Evolutionary conservation across 1,140 invertebrate genomes (phyloP).

Genomic region (Hypothenemus hampei): DNA sequence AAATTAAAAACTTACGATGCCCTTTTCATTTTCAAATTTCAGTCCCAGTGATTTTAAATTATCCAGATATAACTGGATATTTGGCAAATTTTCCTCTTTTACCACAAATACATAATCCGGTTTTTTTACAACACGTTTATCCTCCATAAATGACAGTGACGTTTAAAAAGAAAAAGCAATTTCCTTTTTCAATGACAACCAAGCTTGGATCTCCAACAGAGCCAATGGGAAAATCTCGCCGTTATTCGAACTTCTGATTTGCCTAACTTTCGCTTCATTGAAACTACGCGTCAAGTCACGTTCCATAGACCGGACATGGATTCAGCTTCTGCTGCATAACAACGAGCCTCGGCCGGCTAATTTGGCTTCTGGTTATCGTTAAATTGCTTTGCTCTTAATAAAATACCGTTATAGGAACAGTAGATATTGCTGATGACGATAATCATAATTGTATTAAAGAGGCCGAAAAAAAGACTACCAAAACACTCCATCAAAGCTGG

Average conservation of each 20-base stretch:
- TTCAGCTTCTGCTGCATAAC: not conserved
- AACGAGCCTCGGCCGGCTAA: too few species aligned
- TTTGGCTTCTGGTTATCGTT: not conserved
- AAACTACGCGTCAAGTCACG: not conserved
- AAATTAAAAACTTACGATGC: conserved; percentile 2
- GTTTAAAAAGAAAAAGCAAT: not conserved
- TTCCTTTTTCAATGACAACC: not conserved
- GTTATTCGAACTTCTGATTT: not conserved
- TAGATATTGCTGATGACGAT: too few species aligned
- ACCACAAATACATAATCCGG: conserved; percentile 19
- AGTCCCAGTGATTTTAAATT: conserved; percentile 20
- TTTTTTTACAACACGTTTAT: not conserved
- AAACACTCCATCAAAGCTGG: too few species aligned
- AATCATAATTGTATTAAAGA: too few species aligned
- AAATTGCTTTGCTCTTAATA: too few species aligned
- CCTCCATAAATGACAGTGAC: not conserved
- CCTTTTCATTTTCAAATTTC: conserved; percentile 7
- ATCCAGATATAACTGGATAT: conserved; percentile 1
- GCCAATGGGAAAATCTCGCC: not conserved
- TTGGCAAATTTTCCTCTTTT: conserved; percentile 9
- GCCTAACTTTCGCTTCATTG: not conserved
- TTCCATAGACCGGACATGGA: not conserved
- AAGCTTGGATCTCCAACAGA: not conserved
- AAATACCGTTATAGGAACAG: too few species aligned
- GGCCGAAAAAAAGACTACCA: too few species aligned